Evolutionary conservation across 2,888 invertebrate species (phyloP).

Genomic region (Tineola bisselliella): DNA sequence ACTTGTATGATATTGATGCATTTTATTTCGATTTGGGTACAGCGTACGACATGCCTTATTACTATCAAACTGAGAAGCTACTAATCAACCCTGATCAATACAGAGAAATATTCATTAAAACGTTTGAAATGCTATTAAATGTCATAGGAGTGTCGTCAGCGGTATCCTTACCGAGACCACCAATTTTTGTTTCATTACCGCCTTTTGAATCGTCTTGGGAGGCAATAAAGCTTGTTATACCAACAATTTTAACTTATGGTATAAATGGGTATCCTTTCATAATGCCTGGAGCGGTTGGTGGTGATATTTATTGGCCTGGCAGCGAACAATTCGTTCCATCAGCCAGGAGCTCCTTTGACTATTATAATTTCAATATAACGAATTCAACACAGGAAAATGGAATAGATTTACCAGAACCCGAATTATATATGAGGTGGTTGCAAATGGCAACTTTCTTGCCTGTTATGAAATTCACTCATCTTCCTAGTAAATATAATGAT

Average conservation of each 20-base stretch:
- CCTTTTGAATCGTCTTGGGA: conserved; percentile 90
- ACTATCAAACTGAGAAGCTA: conserved; percentile 79
- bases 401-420: conserved; percentile 75
- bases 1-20: conserved; percentile 82
- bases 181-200: conserved; percentile 86
- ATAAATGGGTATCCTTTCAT: conserved; percentile 93
- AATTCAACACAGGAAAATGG: conserved; percentile 49
- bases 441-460: conserved; percentile 92
- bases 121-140: conserved; percentile 69
- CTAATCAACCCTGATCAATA: conserved; percentile 85
- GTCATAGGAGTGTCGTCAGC: conserved; percentile 88
- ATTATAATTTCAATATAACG: conserved; percentile 23
- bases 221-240: conserved; percentile 82
- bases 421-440: conserved; percentile 90
- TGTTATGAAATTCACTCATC: conserved; percentile 88
- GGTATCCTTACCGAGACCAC: conserved; percentile 81
- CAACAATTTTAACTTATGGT: conserved; percentile 87
- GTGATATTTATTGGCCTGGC: conserved; percentile 77
- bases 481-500: conserved; percentile 89
- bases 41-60: conserved; percentile 86
- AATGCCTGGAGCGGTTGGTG: conserved; percentile 94
- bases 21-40: conserved; percentile 86
- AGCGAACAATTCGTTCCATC: conserved; percentile 64
- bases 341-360: conserved; percentile 51
- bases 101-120: conserved; percentile 75